Base-by-base conservation (phyloP, 2,888 invertebrate species). In the Troides oblongomaculatus region DNA sequence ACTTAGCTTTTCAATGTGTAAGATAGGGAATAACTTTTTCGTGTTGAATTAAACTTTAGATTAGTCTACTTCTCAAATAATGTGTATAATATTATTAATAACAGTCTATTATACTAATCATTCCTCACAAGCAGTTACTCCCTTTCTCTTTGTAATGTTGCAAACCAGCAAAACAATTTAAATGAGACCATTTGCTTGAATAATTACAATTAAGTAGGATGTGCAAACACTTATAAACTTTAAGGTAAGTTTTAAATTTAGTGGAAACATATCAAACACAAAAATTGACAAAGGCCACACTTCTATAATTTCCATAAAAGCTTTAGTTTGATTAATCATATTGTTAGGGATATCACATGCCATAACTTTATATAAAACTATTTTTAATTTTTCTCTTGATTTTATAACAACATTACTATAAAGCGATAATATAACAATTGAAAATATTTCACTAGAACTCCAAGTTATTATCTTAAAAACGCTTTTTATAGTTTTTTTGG, bases 191-290 rank as follows among this genome's bases (percentile, higher is more conserved):
- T 83, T 83, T 58, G 87, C 76, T 77, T 90, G 90, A 72, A 90
- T 82, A 46, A 88, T 83, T 30, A 90, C 81, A 76, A 90, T 88
- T 64, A 89, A 80, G 73, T 88, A 90, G 0, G 89, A 88, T 0
- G 89, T 87, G 21, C 87, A 84, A 5, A 89, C 83, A 72, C 87
- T 88, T 57, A 89, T 81, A 70, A 88, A 90, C 66, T 88, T 89
- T 14, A 89, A 76, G 77, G 89, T 83, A 6, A 90, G 74, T 1
- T 85, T 85, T 30, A 89, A 81, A 72, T 90, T 86, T 2, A 90
- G 81, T 7, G 84, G 79, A 72, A 88, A 86, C 85, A 90, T 85
- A 68, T 88, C 84, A 65, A 84, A 90, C n/a, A 73, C 72, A 25
- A 18, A 66, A n/a, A 77, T 74, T 18, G 72, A 56, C 61, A 79